These are phyloP conservation scores for Pegoplata infirma DNA, from an alignment of 2,888 invertebrate species.

Conservation along the genomic window DNA sequence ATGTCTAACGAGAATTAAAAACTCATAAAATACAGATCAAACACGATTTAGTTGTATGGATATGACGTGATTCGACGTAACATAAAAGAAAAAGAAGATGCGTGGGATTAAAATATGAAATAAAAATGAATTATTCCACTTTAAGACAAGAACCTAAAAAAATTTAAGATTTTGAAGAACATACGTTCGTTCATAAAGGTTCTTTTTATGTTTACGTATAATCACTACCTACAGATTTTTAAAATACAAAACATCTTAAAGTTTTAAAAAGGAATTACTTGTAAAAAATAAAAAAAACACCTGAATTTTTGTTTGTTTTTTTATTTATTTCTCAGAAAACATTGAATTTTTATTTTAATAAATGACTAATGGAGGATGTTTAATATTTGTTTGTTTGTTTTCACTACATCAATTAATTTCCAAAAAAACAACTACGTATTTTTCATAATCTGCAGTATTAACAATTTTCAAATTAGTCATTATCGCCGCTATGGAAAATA, in stretches of 20 bases:
- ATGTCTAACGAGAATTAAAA: neutral
- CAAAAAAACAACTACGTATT: too few species aligned
- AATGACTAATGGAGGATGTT: too few species aligned
- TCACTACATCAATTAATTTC: too few species aligned
- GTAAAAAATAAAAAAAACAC: neutral
- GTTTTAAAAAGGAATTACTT: conserved; percentile 5
- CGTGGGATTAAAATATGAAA: conserved; percentile 20
- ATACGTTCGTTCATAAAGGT: neutral
- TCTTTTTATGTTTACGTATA: neutral
- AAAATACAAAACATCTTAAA: neutral
- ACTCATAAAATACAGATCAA: conserved; percentile 34
- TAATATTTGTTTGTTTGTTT: too few species aligned
- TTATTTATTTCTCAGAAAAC: too few species aligned
- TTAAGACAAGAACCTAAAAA: neutral
- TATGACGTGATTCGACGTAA: neutral
- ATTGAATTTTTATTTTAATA: too few species aligned
- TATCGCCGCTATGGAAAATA: too few species aligned
- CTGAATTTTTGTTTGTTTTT: neutral
- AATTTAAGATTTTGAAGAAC: neutral
- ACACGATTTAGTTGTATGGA: conserved; percentile 9
- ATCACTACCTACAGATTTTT: neutral
- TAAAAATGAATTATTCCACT: neutral
- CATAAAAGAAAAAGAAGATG: conserved; percentile 1
- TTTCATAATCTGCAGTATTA: too few species aligned
- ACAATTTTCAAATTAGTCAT: too few species aligned